Evolutionary conservation across 2,113 vertebrate genomes (phyloP).

Genomic region (Suncus etruscus): DNA sequence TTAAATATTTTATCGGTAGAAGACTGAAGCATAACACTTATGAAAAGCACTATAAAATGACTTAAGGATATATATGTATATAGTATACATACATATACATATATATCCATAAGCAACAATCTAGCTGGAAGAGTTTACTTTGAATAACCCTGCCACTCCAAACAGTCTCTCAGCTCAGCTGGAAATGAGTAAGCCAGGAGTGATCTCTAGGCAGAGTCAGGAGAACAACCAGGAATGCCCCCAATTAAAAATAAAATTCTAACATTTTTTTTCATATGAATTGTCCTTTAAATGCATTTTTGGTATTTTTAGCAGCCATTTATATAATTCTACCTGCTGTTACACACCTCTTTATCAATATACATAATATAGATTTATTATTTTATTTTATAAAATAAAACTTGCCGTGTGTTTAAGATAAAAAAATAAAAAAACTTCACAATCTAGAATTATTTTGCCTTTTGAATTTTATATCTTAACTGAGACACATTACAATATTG

Average conservation of each 20-base stretch:
- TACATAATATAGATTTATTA: neutral
- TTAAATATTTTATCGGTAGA: constrained; percentile 43
- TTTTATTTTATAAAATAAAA: neutral
- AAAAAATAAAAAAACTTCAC: neutral
- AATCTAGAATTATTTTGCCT: too few species aligned
- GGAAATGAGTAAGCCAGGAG: too few species aligned
- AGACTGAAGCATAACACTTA: constrained; percentile 46
- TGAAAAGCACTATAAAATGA: constrained; percentile 26
- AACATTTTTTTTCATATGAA: neutral
- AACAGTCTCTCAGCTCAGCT: too few species aligned
- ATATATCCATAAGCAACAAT: too few species aligned
- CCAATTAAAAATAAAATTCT: too few species aligned
- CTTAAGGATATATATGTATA: constrained; percentile 1
- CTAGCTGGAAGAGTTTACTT: too few species aligned
- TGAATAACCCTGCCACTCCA: too few species aligned
- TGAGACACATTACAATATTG: too few species aligned
- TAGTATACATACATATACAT: too few species aligned
- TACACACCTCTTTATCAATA: neutral
- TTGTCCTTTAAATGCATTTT: neutral
- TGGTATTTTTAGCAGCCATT: neutral
- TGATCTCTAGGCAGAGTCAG: too few species aligned
- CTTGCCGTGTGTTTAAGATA: neutral
- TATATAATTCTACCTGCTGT: neutral
- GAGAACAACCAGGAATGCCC: too few species aligned
- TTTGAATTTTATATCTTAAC: too few species aligned